Conservation (phyloP, 2,797 vertebrate genomes). For the Pteropus rufus region DNA sequence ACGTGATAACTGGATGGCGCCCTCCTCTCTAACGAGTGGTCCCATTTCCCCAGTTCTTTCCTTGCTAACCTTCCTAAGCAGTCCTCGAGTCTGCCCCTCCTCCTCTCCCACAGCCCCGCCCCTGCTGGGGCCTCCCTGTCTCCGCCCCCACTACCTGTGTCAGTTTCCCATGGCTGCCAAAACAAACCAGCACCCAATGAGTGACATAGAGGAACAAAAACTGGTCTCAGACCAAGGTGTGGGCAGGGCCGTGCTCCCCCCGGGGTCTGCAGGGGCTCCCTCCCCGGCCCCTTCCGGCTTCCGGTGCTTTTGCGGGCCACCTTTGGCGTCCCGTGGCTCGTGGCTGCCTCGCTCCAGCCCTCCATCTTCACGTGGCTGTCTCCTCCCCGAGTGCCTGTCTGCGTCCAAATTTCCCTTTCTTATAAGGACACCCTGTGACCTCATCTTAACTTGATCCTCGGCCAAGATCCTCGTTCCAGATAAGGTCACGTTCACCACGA, state of each 20-base stretch:
- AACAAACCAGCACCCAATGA: background rate
- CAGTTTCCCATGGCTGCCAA: background rate
- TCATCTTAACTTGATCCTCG: background rate
- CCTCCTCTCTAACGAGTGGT: background rate
- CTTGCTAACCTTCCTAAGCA: background rate
- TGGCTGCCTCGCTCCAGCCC: no score
- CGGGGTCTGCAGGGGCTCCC: background rate
- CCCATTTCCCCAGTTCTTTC: background rate
- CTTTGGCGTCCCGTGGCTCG: background rate
- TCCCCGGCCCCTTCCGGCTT: background rate
- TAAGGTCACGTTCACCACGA: background rate
- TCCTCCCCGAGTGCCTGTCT: background rate
- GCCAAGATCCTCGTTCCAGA: background rate
- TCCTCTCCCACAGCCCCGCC: background rate
- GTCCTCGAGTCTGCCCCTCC: background rate
- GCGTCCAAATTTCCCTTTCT: background rate
- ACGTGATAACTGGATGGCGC: background rate
- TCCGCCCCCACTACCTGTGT: no score
- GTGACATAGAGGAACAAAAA: background rate
- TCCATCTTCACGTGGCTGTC: background rate
- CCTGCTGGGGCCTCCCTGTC: background rate
- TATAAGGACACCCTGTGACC: background rate
- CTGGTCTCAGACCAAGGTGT: background rate
- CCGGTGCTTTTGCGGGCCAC: background rate
- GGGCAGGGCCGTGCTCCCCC: fast-evolving